Evolutionary conservation across 2,113 vertebrate species (phyloP).

Genomic region (Epinephelus moara): DNA sequence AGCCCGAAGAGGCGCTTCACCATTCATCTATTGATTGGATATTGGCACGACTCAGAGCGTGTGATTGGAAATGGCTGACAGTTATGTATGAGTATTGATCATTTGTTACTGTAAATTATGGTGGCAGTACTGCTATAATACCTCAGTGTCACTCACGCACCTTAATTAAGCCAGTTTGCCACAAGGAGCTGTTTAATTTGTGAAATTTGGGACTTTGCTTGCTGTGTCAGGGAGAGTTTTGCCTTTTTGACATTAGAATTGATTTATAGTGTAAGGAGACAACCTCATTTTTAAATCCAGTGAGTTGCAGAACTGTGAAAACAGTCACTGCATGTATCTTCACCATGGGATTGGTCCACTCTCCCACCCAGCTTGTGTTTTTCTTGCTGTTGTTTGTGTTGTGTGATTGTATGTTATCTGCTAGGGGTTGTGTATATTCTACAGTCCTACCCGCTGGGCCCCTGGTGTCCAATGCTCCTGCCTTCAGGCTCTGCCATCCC

Average conservation of each 20-base stretch:
- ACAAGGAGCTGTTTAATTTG: not conserved
- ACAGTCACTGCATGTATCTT: not conserved
- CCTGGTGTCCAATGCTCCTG: constrained; percentile 52
- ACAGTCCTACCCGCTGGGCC: constrained; percentile 51
- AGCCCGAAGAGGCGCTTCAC: constrained; percentile 36
- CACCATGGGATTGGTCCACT: not conserved
- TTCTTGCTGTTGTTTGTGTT: not conserved
- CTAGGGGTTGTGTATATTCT: constrained; percentile 37
- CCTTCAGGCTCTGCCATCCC: constrained; percentile 53
- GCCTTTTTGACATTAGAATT: not conserved
- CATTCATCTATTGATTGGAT: constrained; percentile 32
- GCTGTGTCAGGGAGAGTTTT: not conserved
- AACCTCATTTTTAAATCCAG: not conserved
- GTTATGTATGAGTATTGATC: not conserved
- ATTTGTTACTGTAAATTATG: not conserved
- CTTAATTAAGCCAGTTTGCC: constrained; percentile 15
- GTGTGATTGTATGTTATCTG: constrained; percentile 22
- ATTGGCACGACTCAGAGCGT: constrained; percentile 23
- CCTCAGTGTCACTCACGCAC: constrained; percentile 5
- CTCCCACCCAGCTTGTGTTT: not conserved
- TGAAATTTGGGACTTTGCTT: constrained; percentile 21
- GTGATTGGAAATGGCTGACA: constrained; percentile 15
- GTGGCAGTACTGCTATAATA: not conserved
- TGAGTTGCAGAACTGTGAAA: constrained; percentile 32
- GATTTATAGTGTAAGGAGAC: not conserved